Percentiles rank a stretch among this genome's conserved stretches.
phyloP scores from a whole-genome alignment of 2,888 invertebrate species.

The Chalcis sispes region DNA sequence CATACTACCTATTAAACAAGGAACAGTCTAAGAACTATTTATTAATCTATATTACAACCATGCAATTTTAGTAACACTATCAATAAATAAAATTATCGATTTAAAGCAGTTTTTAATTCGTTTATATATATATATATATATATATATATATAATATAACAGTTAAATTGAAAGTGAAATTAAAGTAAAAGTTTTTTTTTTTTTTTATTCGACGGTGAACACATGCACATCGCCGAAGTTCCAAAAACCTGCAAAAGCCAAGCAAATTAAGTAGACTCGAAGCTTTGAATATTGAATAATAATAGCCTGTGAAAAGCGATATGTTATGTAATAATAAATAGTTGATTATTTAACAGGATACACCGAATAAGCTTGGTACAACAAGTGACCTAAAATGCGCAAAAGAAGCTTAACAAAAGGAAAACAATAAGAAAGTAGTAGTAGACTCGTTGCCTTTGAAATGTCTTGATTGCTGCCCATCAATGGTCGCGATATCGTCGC shows the following conservation, averaged over 20 bases:
- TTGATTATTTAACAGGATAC: not conserved
- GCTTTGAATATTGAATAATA: slow-evolving; percentile 10
- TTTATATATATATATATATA: not conserved
- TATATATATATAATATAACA: too few relatives aligned
- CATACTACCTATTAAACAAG: slow-evolving; percentile 1
- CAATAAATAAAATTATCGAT: not conserved
- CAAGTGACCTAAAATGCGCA: slow-evolving; percentile 19
- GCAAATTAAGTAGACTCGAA: not conserved
- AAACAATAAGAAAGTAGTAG: slow-evolving; percentile 35
- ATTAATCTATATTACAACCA: slow-evolving; percentile 12
- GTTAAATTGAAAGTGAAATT: not conserved
- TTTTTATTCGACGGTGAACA: not conserved
- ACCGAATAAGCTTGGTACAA: not conserved
- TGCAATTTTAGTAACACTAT: slow-evolving; percentile 17
- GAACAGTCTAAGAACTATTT: slow-evolving; percentile 19
- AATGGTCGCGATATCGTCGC: slow-evolving; percentile 77
- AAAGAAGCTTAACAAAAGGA: slow-evolving; percentile 34
- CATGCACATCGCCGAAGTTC: slow-evolving; percentile 14
- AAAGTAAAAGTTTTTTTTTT: too few relatives aligned
- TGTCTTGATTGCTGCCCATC: slow-evolving; percentile 69
- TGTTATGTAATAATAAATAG: not conserved
- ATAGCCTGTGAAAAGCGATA: slow-evolving; percentile 24
- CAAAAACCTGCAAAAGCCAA: slow-evolving; percentile 11
- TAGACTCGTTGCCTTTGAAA: slow-evolving; percentile 69
- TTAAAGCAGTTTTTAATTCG: not conserved